Conservation (phyloP, 2,888 invertebrate genomes). For the Phanerotoma sp. region DNA sequence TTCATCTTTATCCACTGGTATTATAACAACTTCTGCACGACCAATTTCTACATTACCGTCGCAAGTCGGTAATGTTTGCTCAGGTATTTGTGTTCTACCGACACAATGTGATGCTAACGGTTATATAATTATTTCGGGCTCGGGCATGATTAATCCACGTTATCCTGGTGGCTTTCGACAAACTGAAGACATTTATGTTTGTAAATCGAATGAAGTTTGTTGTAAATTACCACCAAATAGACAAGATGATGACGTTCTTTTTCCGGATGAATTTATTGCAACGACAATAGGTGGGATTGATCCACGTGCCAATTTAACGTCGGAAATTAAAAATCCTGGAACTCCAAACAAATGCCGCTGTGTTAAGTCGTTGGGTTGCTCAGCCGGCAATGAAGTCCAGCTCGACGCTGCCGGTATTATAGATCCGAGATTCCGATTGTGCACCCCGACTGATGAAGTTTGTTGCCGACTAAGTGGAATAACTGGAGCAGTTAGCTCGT, state of each 20-base stretch:
- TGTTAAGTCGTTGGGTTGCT: constrained; percentile 41
- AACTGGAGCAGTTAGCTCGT: neutral
- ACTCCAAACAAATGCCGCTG: constrained; percentile 49
- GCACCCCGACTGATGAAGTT: constrained; percentile 48
- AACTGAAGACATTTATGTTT: constrained; percentile 27
- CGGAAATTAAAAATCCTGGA: constrained; percentile 34
- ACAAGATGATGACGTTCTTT: constrained; percentile 57
- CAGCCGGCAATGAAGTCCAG: constrained; percentile 37
- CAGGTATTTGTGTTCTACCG: constrained; percentile 8
- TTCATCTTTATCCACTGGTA: neutral
- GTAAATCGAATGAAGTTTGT: constrained; percentile 37
- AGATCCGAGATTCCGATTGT: constrained; percentile 48
- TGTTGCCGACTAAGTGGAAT: constrained; percentile 43
- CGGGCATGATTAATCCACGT: constrained; percentile 42
- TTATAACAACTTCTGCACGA: constrained; percentile 10
- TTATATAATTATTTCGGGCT: constrained; percentile 34
- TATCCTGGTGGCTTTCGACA: constrained; percentile 38
- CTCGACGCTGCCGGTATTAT: constrained; percentile 38
- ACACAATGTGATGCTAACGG: constrained; percentile 37
- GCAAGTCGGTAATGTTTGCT: too few relatives aligned
- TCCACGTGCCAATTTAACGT: constrained; percentile 50
- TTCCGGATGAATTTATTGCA: constrained; percentile 60
- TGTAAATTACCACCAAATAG: constrained; percentile 70
- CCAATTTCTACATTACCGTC: neutral
- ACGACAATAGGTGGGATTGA: constrained; percentile 56